These are phyloP conservation scores for Mesorhabditis belari DNA, from an alignment of 2,888 invertebrate species.

Conservation along the genomic window DNA sequence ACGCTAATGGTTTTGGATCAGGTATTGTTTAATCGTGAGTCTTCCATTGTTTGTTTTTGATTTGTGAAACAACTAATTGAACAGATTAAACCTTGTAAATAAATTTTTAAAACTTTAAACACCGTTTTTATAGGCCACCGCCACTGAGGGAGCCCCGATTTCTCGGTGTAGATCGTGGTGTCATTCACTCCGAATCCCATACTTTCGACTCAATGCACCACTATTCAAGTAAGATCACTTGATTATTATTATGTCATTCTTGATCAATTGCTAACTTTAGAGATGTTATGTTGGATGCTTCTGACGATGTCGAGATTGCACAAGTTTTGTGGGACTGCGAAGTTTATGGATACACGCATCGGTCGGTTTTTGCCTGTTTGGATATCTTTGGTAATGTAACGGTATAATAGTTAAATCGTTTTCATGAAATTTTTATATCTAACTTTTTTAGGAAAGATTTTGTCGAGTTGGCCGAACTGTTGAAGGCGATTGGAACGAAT, in stretches of 20 bases:
- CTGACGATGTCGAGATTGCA: conserved; percentile 42
- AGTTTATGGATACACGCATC: conserved; percentile 39
- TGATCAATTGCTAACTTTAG: conserved; percentile 6
- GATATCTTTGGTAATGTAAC: not conserved
- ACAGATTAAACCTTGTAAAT: too few species aligned
- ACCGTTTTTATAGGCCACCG: too few species aligned
- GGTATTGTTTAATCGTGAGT: too few species aligned
- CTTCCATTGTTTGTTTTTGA: too few species aligned
- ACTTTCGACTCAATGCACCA: conserved; percentile 73
- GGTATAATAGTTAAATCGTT: not conserved
- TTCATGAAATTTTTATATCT: too few species aligned
- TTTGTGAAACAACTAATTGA: too few species aligned
- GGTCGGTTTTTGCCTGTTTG: conserved; percentile 5
- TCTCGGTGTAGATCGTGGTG: conserved; percentile 91
- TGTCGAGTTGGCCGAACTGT: conserved; percentile 20
- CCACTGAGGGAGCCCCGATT: conserved; percentile 84
- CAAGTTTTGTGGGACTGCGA: conserved; percentile 50
- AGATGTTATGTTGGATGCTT: conserved; percentile 44
- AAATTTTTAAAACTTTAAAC: too few species aligned
- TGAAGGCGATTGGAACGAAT: conserved; percentile 25
- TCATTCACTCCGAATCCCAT: conserved; percentile 75
- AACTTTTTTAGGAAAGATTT: conserved; percentile 28
- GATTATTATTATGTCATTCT: not conserved
- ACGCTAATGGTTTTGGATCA: conserved; percentile 83
- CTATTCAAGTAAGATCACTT: conserved; percentile 66